Conservation (phyloP, 2,888 invertebrate genomes). For the Tridacna crocea region DNA sequence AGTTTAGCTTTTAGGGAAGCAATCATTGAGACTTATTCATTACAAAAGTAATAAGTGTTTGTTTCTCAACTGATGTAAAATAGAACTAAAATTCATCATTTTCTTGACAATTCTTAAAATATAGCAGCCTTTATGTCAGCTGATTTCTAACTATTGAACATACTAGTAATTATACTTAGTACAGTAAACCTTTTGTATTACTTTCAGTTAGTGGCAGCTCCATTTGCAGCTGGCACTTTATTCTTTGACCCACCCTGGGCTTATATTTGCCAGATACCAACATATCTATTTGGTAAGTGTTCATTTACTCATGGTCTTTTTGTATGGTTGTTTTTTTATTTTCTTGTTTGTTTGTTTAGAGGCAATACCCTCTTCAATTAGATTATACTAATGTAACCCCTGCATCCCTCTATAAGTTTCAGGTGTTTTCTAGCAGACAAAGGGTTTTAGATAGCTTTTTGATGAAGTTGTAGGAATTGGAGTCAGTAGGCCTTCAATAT, state of each 20-base stretch:
- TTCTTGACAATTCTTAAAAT: no score
- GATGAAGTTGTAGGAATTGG: not conserved
- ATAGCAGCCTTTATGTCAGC: no score
- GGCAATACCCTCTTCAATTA: not conserved
- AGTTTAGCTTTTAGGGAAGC: no score
- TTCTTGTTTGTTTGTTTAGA: not conserved
- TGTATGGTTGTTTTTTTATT: not conserved
- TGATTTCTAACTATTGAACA: no score
- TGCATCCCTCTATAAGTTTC: no score
- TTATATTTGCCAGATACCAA: constrained; percentile 83
- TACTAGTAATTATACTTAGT: no score
- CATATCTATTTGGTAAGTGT: constrained; percentile 83
- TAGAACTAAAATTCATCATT: no score
- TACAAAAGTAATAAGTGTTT: no score
- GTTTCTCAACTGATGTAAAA: no score
- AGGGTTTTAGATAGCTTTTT: not conserved
- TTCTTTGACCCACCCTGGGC: constrained; percentile 81
- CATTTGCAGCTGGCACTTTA: constrained; percentile 84
- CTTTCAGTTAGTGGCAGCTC: constrained; percentile 82
- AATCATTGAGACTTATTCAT: no score
- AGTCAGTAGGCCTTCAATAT: not conserved
- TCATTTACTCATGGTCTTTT: not conserved
- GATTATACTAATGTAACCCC: no score
- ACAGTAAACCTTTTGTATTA: not conserved
- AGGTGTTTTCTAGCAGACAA: no score